These are phyloP conservation scores for Lineus longissimus DNA, from an alignment of 1,140 invertebrate species.

Conservation along the genomic window DNA sequence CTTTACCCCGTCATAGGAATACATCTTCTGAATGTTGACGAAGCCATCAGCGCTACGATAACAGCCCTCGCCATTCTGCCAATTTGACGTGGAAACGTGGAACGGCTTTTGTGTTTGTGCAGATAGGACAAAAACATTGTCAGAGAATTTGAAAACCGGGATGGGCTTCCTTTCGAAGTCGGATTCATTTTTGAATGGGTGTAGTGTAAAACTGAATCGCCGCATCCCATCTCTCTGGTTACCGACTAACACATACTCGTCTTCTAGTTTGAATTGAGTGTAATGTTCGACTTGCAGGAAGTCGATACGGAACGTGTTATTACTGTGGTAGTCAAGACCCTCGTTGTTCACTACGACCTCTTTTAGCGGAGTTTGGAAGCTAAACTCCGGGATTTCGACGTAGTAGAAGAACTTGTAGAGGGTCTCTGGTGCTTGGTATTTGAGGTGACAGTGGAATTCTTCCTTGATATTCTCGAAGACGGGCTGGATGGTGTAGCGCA, in stretches of 20 bases:
- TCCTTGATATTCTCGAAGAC: conserved; percentile 21
- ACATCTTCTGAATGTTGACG: conserved; percentile 11
- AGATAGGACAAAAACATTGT: neutral
- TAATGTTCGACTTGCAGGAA: neutral
- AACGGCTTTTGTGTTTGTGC: neutral
- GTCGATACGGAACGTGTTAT: neutral
- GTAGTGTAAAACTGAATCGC: neutral
- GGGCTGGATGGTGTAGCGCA: conserved; percentile 23
- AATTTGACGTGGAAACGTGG: conserved; percentile 13
- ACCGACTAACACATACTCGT: neutral
- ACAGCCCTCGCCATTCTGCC: conserved; percentile 14
- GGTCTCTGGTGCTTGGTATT: conserved; percentile 8
- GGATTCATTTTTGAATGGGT: neutral
- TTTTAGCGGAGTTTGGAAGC: neutral
- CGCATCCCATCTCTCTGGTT: neutral
- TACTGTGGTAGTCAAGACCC: neutral
- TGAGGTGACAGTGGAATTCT: conserved; percentile 17
- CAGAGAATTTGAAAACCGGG: neutral
- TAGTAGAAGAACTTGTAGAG: conserved; percentile 20
- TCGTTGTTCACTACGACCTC: neutral
- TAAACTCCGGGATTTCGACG: neutral
- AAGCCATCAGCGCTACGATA: conserved; percentile 12
- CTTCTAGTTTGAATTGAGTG: neutral
- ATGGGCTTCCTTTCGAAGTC: conserved; percentile 1
- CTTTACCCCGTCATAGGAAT: neutral